These are phyloP conservation scores for Eurystomus glaucurus DNA, from an alignment of 2,797 vertebrate genomes.

Conservation along the genomic window DNA sequence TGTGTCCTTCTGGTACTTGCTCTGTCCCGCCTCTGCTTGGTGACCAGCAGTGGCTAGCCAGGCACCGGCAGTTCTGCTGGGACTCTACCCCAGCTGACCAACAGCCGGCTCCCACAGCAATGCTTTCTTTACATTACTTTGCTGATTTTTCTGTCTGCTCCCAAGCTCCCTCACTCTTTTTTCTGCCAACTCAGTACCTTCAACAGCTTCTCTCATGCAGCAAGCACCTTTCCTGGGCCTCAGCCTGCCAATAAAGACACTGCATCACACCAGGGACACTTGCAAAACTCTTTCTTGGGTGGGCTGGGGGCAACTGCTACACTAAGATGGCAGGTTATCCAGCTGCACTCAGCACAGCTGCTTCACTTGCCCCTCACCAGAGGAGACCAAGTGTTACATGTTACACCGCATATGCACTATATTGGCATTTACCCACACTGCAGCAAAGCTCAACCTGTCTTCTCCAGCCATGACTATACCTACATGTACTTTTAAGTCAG, in stretches of 20 bases:
- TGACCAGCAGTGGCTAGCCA: background rate
- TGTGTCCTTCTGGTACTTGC: background rate
- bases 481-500: background rate
- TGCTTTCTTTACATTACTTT: background rate
- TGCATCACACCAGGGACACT: background rate
- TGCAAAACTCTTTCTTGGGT: background rate
- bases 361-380: background rate
- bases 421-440: background rate
- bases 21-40: background rate
- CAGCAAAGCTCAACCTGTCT: background rate
- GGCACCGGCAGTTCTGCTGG: background rate
- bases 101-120: background rate
- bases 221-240: background rate
- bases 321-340: background rate
- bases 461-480: background rate
- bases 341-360: background rate
- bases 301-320: background rate
- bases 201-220: background rate
- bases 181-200: background rate
- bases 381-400: background rate
- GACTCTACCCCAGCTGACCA: rapidly evolving
- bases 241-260: background rate
- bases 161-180: background rate
- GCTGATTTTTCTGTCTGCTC: background rate
- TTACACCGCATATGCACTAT: rapidly evolving